A percentile compares a stretch with the other conserved stretches of the same genome.
These are phyloP conservation scores for Barnardius zonarius DNA, from an alignment of 2,113 vertebrate genomes.

Conservation along the genomic window DNA sequence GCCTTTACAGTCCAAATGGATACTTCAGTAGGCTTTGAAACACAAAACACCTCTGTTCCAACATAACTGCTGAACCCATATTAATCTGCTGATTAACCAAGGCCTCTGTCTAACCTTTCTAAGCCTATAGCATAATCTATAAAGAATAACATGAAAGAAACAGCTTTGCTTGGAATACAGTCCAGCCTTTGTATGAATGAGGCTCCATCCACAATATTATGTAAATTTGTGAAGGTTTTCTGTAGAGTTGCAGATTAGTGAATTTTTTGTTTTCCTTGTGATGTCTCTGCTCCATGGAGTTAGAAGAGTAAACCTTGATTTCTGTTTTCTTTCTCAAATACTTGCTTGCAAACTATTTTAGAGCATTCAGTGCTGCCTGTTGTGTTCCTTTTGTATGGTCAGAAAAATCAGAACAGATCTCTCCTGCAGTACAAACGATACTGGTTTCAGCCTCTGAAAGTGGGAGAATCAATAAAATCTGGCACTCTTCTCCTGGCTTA, in stretches of 20 bases:
- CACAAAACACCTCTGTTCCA: not conserved
- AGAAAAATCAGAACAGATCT: not conserved
- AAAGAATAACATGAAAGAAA: not conserved
- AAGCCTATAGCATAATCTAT: not conserved
- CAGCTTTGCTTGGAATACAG: not conserved
- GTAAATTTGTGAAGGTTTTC: not conserved
- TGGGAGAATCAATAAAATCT: not conserved
- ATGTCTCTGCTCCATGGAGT: not conserved
- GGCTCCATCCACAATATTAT: not conserved
- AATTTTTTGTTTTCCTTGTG: not conserved
- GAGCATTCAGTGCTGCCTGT: not conserved
- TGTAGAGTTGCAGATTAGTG: not conserved
- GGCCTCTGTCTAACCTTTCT: not conserved
- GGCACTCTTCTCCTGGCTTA: not conserved
- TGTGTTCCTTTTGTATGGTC: not conserved
- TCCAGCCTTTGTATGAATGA: not conserved
- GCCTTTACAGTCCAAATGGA: not conserved
- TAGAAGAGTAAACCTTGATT: not conserved
- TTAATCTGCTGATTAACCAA: slow-evolving; percentile 13
- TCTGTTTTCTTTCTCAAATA: not conserved
- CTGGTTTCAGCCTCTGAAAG: not conserved
- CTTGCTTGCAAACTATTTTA: not conserved
- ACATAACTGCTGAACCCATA: not conserved
- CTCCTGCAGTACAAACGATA: not conserved
- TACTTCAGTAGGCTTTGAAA: not conserved